Conservation (phyloP, 1,140 invertebrate genomes). For the Cephus cinctus region DNA sequence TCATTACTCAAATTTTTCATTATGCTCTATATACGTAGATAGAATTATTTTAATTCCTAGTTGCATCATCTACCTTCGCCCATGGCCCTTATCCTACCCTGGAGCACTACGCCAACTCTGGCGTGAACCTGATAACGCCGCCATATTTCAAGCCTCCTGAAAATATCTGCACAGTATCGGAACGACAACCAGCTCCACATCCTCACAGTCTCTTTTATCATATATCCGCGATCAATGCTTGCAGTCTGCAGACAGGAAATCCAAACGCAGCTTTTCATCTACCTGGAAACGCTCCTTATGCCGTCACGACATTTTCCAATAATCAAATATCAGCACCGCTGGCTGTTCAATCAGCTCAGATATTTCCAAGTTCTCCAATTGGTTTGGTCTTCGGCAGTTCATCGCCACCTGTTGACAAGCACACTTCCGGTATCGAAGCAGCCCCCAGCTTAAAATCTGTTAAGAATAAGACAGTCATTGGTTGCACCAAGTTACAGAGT, state of each 20-base stretch:
- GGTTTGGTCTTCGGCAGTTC: slow-evolving; percentile 18
- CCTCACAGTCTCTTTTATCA: slow-evolving; percentile 29
- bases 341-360: slow-evolving; percentile 18
- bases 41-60: slow-evolving; percentile 27
- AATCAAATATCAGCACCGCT: slow-evolving; percentile 21
- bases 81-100: slow-evolving; percentile 23
- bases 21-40: slow-evolving; percentile 13
- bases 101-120: slow-evolving; percentile 33
- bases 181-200: neutral
- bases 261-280: slow-evolving; percentile 27
- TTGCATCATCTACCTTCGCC: slow-evolving; percentile 31
- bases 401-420: slow-evolving; percentile 15
- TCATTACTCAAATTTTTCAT: slow-evolving; percentile 4
- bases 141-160: slow-evolving; percentile 39
- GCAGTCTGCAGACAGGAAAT: slow-evolving; percentile 31
- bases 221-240: slow-evolving; percentile 27
- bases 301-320: slow-evolving; percentile 16
- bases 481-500: neutral
- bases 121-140: slow-evolving; percentile 29
- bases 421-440: slow-evolving; percentile 10
- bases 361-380: slow-evolving; percentile 28
- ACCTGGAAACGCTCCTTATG: slow-evolving; percentile 24
- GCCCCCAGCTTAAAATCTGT: neutral
- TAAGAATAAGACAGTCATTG: too few relatives aligned
- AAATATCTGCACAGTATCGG: slow-evolving; percentile 20